Base-by-base conservation (phyloP, 1,140 invertebrate genomes). In the Nephotettix cincticeps region DNA sequence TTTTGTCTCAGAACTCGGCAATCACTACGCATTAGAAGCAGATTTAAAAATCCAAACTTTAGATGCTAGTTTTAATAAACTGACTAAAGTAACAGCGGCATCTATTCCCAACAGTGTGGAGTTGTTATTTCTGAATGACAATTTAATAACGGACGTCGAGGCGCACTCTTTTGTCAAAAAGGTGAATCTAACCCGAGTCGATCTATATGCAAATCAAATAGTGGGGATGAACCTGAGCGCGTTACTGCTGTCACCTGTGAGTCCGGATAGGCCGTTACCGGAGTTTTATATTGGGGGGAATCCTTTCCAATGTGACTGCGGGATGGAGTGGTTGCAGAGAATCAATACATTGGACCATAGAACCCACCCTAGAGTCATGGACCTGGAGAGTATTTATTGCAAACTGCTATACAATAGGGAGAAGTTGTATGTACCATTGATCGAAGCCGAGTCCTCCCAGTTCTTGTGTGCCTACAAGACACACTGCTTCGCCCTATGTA, bases 391-490 rank as follows among this genome's bases (percentile, higher is more conserved):
- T 68, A 93, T 97, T 72, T 94, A 93, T 78, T 97, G 95, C 81
- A 93, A 94, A 77, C 85, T 97, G 77, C 83, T 95, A 14, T 94
- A 96, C 82, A 92, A 90, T 76, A 84, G 94, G 64, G 91, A 93
- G 76, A 86, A 88, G 47, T 89, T 89, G 71, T 93, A 90, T 79
- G 87, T 95, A 61, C 92, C 94, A 6, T 81, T 96, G 28, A 86
- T 95, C 2, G 91, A 95, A 76, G 90, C 93, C 4, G 89, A 92
- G 78, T 86, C 92, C 1, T 93, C 92, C 68, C 93, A 96, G 81
- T 97, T 97, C 82, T 85, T 97, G 58, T 97, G 95, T 84, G 89
- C 89, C 56, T 97, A 97, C 82, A 92, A 94, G 81, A 92, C 92
- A 9, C 95, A 96, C 78, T 97, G 95, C 83, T 96, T 96, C 80